Base-by-base conservation (phyloP, 2,797 vertebrate genomes). In the Psittacula echo region DNA sequence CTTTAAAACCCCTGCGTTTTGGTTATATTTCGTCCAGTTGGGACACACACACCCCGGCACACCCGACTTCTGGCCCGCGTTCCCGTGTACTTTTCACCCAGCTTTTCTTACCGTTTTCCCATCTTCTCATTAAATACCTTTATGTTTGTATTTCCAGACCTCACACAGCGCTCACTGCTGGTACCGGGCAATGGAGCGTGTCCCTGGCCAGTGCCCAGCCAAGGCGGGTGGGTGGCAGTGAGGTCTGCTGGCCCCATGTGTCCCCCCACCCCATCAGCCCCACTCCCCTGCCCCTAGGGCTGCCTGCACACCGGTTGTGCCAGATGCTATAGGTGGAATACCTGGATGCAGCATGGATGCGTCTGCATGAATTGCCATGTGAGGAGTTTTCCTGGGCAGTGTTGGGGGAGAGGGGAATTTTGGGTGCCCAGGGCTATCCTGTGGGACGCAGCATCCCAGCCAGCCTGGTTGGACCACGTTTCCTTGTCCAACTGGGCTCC, bases 181-280 rank as follows among this genome's bases (percentile, higher is more conserved):
- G 21, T 14, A 30, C 24, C 14, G 1, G 11, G 18, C 9, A 14
- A 37, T 34, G 22, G 45, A 48, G 21, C 0, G 0, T 4, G 9
- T 42, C 64, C 37, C 45, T 27, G 44, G 32, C 6, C 11, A 5
- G 53, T 3, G 16, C 20, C n/a, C 37, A 13, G 54, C 32, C 32
- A 56, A 22, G 54, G 20, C 4, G 30, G 7, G 4, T n/a, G 17
- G 24, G 30, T 44, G 32, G 32, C 42, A 29, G 13, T 1, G 2
- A 47, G 42, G 13, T 8, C 1, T 8, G n/a, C 12, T 45, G 64
- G 44, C 29, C 37, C 51, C 5, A 3, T 2, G 2, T 32, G 19
- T 61, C 51, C 14, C 29, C 54, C 34, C 16, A 20, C 5, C 8
- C 58, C 27, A 1, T 3, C 41, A 20, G 13, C 37, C 24, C 32